Percentiles rank a stretch among this genome's conserved stretches.
Conservation (phyloP, 2,888 invertebrate genomes). For the Rhaphigaster nebulosa region DNA sequence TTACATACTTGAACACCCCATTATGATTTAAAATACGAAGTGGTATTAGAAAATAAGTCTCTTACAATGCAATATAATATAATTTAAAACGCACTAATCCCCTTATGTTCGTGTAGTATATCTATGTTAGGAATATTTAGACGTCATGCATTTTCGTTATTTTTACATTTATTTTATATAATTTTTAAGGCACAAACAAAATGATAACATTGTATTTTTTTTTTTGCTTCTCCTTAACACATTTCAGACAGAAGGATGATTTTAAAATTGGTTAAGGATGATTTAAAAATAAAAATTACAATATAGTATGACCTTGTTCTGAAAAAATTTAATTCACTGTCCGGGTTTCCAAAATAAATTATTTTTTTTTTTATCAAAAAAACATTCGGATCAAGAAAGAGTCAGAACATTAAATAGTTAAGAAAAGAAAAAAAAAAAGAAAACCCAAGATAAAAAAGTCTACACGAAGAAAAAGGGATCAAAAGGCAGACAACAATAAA, state of each 20-base stretch:
- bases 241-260: no score
- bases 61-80: no score
- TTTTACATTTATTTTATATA: background rate
- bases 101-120: no score
- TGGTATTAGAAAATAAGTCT: no score
- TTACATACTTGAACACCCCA: no score
- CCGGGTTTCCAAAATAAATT: background rate
- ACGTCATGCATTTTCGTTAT: background rate
- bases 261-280: background rate
- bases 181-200: no score
- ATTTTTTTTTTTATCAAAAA: background rate
- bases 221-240: no score
- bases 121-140: no score
- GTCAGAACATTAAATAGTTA: conserved; percentile 1
- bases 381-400: conserved; percentile 1
- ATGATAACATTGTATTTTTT: no score
- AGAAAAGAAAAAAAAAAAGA: background rate
- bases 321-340: background rate
- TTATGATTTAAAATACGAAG: no score
- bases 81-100: no score
- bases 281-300: background rate
- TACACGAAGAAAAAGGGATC: conserved; percentile 19
- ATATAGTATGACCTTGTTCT: background rate
- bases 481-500: conserved; percentile 12
- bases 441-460: background rate